Conservation (phyloP, 1,140 invertebrate species). For the Ips nitidus region DNA sequence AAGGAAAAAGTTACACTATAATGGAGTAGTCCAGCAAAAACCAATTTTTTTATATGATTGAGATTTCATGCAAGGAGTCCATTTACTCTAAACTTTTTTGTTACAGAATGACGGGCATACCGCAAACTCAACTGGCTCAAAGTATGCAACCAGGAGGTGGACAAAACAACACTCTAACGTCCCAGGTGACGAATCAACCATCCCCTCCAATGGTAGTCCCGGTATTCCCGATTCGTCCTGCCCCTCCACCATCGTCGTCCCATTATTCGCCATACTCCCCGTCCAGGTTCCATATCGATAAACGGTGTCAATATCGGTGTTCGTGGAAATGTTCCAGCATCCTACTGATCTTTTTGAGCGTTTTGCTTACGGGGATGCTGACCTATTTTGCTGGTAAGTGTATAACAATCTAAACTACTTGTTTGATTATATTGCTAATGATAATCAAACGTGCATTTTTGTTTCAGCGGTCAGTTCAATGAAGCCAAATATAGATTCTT, state of each 20-base stretch:
- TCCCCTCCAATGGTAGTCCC: slow-evolving; percentile 75
- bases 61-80: no score
- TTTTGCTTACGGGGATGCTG: slow-evolving; percentile 85
- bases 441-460: background rate
- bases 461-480: slow-evolving; percentile 82
- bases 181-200: slow-evolving; percentile 48
- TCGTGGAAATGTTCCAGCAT: slow-evolving; percentile 95
- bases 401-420: background rate
- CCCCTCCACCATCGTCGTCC: slow-evolving; percentile 68
- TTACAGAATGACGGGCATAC: slow-evolving; percentile 58
- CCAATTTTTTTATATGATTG: no score
- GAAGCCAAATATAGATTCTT: slow-evolving; percentile 78
- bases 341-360: slow-evolving; percentile 83
- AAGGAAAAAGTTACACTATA: no score
- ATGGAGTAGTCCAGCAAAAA: no score
- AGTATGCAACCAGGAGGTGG: slow-evolving; percentile 50
- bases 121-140: slow-evolving; percentile 53
- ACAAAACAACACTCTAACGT: slow-evolving; percentile 50
- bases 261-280: slow-evolving; percentile 83
- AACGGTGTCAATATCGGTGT: slow-evolving; percentile 87
- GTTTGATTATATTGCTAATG: background rate
- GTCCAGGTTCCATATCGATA: slow-evolving; percentile 91
- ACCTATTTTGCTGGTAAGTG: slow-evolving; percentile 92
- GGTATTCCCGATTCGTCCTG: slow-evolving; percentile 72
- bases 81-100: background rate